Percentiles rank a stretch among this genome's conserved stretches.
Evolutionary conservation across 2,888 invertebrate genomes (phyloP).

Genomic region (Agrotis segetum): DNA sequence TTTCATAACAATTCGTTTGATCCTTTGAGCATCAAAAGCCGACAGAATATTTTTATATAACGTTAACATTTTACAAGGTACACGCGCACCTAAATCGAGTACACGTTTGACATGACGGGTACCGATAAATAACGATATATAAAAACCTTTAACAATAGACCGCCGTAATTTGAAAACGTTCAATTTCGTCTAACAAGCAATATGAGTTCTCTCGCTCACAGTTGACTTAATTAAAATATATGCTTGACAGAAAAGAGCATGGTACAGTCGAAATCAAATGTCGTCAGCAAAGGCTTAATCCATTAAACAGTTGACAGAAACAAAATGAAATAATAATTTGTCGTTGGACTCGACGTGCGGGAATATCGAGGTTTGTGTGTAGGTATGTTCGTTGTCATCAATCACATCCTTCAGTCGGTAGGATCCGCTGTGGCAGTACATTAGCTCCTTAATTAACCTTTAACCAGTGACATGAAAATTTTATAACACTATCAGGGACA

Average conservation of each 20-base stretch:
- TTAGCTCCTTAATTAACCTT: slow-evolving; percentile 90
- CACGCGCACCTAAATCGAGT: slow-evolving; percentile 39
- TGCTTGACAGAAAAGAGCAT: slow-evolving; percentile 41
- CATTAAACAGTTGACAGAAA: slow-evolving; percentile 75
- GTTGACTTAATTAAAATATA: slow-evolving; percentile 40
- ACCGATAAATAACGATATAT: slow-evolving; percentile 39
- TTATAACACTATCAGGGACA: too few species aligned
- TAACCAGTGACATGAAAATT: too few species aligned
- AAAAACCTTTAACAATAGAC: slow-evolving; percentile 42
- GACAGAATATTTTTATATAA: slow-evolving; percentile 28
- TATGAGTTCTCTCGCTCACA: slow-evolving; percentile 26
- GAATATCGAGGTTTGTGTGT: slow-evolving; percentile 56
- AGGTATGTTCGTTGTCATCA: slow-evolving; percentile 77
- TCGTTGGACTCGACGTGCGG: slow-evolving; percentile 68
- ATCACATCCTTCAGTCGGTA: slow-evolving; percentile 81
- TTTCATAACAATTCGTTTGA: slow-evolving; percentile 45
- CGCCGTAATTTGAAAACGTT: slow-evolving; percentile 41
- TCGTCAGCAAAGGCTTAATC: slow-evolving; percentile 69
- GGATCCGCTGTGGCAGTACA: slow-evolving; percentile 80
- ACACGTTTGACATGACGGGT: slow-evolving; percentile 44
- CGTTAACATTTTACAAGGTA: slow-evolving; percentile 43
- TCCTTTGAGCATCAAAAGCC: slow-evolving; percentile 45
- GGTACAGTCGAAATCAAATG: slow-evolving; percentile 62
- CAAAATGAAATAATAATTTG: slow-evolving; percentile 81
- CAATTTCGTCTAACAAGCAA: slow-evolving; percentile 38